Conservation (phyloP, 2,888 invertebrate genomes). For the Nemotelus nigrinus region DNA sequence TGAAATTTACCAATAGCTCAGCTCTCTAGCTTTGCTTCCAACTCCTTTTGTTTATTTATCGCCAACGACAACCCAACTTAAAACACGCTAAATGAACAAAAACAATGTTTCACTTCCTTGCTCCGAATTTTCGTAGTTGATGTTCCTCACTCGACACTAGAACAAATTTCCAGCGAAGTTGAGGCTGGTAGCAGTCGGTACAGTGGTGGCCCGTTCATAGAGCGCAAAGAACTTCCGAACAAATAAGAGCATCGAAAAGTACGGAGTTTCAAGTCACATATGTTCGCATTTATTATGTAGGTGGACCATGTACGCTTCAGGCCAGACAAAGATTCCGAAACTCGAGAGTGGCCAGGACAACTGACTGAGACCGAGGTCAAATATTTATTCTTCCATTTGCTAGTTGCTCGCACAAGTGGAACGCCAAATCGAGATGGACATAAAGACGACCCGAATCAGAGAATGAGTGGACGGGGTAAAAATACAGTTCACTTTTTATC, state of each 20-base stretch:
- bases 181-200: background rate
- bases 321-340: background rate
- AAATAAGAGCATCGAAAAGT: background rate
- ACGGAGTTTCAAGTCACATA: constrained; percentile 14
- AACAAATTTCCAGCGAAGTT: background rate
- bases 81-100: constrained; percentile 8
- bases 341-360: background rate
- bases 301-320: constrained; percentile 17
- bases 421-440: background rate
- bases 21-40: too few relatives aligned
- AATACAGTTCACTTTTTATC: too few relatives aligned
- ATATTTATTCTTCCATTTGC: constrained; percentile 29
- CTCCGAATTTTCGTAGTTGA: constrained; percentile 12
- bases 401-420: constrained; percentile 1
- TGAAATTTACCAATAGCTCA: too few relatives aligned
- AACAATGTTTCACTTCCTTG: constrained; percentile 28
- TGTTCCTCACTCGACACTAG: background rate
- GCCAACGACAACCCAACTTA: background rate
- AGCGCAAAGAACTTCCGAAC: constrained; percentile 13
- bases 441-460: background rate
- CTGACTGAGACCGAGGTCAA: background rate
- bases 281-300: constrained; percentile 39
- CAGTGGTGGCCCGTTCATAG: background rate
- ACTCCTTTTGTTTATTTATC: too few relatives aligned
- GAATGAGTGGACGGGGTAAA: background rate